Evolutionary conservation across 1,140 invertebrate genomes (phyloP), one percentile per base, ranked within the genome.

Genomic region (Sminthurides bifidus): DNA sequence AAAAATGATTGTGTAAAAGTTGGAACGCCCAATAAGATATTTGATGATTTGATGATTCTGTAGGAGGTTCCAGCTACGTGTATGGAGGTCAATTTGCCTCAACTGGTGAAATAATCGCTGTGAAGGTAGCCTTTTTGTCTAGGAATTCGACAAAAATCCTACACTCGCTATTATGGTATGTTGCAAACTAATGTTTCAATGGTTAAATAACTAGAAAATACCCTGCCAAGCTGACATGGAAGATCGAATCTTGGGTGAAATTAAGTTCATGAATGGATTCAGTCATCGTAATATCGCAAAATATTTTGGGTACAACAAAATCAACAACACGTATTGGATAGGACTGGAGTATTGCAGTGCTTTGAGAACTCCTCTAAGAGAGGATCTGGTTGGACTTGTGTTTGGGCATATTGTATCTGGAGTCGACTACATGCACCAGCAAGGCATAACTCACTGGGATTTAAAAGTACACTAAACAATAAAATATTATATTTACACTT

Each of bases 391-490:
- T n/a, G 55, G 48, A 6, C 62, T 59, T 38, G 53, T 65, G 14
- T 65, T 65, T 51, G 50, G 27, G 14, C 63, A 65, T 30, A 63
- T 56, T 21, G 58, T 56, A 31, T 40, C 35, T 23, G 63, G 60
- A 19, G 54, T 65, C 14, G 52, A 65, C 37, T 65, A 65, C 27
- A 44, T 61, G 24, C 63, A 65, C 29, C 45, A 58, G 27, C 49
- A 59, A 17, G 57, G 59, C 10, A 59, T 65, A 15, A 44, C 50
- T n/a, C 63, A 65, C 52, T 48, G 63, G 17, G 63, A 65, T 53
- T 50, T 65, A 17, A 65, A 65, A 46, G 62, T 61, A 31, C 27
- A n/a, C n/a, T n/a, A n/a, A n/a, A n/a, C n/a, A n/a, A n/a, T n/a
- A n/a, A n/a, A n/a, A n/a, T n/a, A 38, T 29, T 44, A 38, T 23